Conservation (phyloP, 2,888 invertebrate species). For the Steromphala cineraria region DNA sequence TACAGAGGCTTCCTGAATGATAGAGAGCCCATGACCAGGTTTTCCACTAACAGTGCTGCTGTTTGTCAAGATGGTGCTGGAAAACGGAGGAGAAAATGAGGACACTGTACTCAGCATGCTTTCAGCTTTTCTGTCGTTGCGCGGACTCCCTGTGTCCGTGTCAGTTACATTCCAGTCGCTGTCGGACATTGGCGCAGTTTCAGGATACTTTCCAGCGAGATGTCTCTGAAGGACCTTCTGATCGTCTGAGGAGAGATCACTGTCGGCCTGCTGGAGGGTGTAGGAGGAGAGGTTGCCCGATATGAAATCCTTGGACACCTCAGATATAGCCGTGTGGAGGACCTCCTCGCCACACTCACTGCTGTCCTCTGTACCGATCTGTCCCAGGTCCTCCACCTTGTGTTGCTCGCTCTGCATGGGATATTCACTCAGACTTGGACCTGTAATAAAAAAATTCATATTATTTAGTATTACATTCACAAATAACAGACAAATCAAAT, state of each 20-base stretch:
- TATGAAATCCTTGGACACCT: constrained; percentile 65
- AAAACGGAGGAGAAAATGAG: constrained; percentile 38
- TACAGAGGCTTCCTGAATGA: background rate
- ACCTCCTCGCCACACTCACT: constrained; percentile 55
- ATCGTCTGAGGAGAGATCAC: constrained; percentile 44
- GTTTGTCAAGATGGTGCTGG: constrained; percentile 37
- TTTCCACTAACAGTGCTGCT: background rate
- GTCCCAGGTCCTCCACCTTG: background rate
- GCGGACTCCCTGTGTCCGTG: constrained; percentile 61
- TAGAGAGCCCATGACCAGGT: background rate
- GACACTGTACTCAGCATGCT: constrained; percentile 19
- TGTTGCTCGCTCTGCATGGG: background rate
- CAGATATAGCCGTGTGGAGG: constrained; percentile 60
- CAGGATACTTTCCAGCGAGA: constrained; percentile 52
- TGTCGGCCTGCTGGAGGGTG: constrained; percentile 29
- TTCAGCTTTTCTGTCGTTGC: constrained; percentile 24
- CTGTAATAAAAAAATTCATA: background rate
- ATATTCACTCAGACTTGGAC: background rate
- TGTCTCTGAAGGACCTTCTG: constrained; percentile 37
- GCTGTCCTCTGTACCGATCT: background rate
- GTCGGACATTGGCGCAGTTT: constrained; percentile 64
- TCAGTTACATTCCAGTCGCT: constrained; percentile 70
- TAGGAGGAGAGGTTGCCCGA: constrained; percentile 52
- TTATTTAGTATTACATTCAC: no score
- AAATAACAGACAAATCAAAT: no score